These are phyloP conservation scores for Onthophagus taurus DNA, from an alignment of 1,140 invertebrate genomes.

Conservation along the genomic window DNA sequence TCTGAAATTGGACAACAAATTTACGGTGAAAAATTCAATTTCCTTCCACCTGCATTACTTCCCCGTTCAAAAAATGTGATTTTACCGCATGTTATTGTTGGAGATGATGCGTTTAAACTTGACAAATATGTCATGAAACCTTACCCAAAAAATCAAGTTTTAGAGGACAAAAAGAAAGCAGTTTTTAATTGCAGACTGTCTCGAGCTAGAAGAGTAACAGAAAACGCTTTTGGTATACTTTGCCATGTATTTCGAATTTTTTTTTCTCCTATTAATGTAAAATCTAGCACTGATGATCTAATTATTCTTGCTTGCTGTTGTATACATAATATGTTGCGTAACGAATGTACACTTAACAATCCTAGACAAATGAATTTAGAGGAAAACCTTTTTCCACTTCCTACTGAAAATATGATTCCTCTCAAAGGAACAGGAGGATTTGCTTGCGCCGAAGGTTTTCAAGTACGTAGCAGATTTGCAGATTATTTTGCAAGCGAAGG, in stretches of 20 bases:
- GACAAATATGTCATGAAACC: constrained; percentile 26
- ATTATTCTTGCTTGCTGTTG: constrained; percentile 7
- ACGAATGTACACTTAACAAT: no score
- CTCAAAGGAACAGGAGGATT: no score
- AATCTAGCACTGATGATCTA: constrained; percentile 16
- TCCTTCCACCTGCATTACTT: background rate
- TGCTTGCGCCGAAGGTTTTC: no score
- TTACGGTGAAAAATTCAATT: background rate
- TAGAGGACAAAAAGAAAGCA: constrained; percentile 20
- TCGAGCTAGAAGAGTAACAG: constrained; percentile 31
- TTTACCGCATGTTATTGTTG: constrained; percentile 25
- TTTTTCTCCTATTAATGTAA: constrained; percentile 27
- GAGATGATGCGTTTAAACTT: constrained; percentile 27
- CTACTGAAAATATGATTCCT: no score
- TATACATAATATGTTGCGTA: no score
- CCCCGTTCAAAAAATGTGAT: constrained; percentile 8
- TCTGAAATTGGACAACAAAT: constrained; percentile 9
- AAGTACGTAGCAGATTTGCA: no score
- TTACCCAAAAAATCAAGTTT: constrained; percentile 14
- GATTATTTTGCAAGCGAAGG: no score
- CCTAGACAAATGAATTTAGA: no score
- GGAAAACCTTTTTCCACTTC: no score
- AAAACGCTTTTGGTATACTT: constrained; percentile 39
- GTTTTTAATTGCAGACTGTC: constrained; percentile 41
- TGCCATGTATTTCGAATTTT: constrained; percentile 29